These are phyloP conservation scores for Darevskia nairensis DNA, from an alignment of 2,797 vertebrate genomes.

Conservation along the genomic window DNA sequence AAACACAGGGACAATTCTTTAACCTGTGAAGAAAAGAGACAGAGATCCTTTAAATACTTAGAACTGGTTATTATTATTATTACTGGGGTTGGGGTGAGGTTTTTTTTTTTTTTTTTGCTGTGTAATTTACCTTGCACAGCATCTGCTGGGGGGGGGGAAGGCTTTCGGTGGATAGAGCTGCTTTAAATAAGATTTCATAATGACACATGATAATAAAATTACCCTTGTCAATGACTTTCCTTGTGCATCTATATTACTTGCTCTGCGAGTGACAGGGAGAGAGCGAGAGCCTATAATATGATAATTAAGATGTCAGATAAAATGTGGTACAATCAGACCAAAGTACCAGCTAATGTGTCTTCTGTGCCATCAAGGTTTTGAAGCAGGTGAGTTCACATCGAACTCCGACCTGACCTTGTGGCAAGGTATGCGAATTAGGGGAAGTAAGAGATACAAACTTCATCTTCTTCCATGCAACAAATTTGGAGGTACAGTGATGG, in stretches of 20 bases:
- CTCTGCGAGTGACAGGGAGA: conserved; percentile 31
- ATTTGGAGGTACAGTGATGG: neutral
- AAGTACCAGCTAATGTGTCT: neutral
- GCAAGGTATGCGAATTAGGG: neutral
- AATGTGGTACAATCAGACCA: conserved; percentile 15
- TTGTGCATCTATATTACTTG: neutral
- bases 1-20: neutral
- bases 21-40: neutral
- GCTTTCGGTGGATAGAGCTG: neutral
- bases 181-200: conserved; percentile 8
- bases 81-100: neutral
- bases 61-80: neutral
- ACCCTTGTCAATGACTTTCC: conserved; percentile 27
- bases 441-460: neutral
- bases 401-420: neutral
- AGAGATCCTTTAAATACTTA: conserved; percentile 1
- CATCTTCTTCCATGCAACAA: neutral
- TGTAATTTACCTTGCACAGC: neutral
- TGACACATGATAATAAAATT: conserved; percentile 41
- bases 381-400: neutral
- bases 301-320: conserved; percentile 42
- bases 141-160: neutral
- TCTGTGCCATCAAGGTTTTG: neutral
- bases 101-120: neutral
- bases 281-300: conserved; percentile 26